Evolutionary conservation across 2,113 vertebrate species (phyloP), one percentile per base, ranked within the genome.

Genomic region (Anguilla rostrata): DNA sequence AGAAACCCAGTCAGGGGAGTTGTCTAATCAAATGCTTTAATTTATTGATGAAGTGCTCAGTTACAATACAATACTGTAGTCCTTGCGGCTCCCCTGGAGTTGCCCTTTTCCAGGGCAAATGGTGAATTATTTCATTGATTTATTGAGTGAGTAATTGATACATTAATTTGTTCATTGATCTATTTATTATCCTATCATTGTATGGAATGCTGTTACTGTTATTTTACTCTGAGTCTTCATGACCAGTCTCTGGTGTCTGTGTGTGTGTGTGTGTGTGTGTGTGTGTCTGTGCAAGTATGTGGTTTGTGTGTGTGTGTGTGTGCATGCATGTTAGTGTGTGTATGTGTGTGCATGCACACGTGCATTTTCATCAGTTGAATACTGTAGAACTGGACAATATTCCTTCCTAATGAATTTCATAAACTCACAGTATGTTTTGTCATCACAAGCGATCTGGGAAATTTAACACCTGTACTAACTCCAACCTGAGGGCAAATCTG

Each of bases 391-490:
- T 81, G 79, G 16, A 43, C 26, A 40, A 81, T 81, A 81, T 81
- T 1, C 49, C 11, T 53, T 53, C 49, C 49, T 11, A 53, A 53
- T 53, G 11, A 53, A 81, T 43, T 40, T 43, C 41, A 34, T 39
- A 81, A 81, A 7, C 79, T 43, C 29, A 20, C 79, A 41, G 79
- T 12, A 81, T 81, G 79, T 81, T 81, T 81, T 81, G 78, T 81
- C 79, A 81, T 46, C 39, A 39, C 39, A 81, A 81, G 79, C 40
- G 5, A 81, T 81, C 39, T 81, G 79, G 79, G 40, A 26, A 81
- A 16, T 43, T 43, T 41, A 81, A 81, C 40, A 81, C 79, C 79
- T 26, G 79, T 81, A 81, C 41, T 81, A 43, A 81, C 79, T 81
- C 20, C 7, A 26, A 43, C 79, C 79, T 81, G 22, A 26, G 79